Evolutionary conservation across 2,888 invertebrate species (phyloP), one percentile per base, ranked within the genome.

Genomic region (Melinaea menophilus): DNA sequence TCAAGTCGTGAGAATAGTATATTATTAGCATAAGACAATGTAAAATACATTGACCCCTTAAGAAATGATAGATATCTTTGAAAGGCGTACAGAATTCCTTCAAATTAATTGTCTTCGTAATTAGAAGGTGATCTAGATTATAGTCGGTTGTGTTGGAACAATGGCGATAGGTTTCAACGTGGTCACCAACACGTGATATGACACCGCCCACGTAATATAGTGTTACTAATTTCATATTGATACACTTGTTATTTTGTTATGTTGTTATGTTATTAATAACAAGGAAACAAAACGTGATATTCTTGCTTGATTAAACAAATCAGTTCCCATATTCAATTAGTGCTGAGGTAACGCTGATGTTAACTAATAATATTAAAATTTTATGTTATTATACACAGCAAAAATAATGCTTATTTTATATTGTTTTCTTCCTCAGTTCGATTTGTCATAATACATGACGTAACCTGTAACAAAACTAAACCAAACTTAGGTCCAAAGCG

Each of bases 81-180:
- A 72, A 72, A 72, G 68, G 62, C 69, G 70, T 72, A 70, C 75
- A 67, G 71, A 77, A 81, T 80, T 75, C 75, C 71, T 78, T 72
- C 65, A 72, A 64, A 66, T 64, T 64, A 65, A 65, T 67, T 65
- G 64, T 58, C 72, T 66, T 68, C 60, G 64, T 74, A 73, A 74
- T 73, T 73, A 73, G 67, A 74, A 70, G 62, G 68, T 71, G 72
- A 73, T 75, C 79, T 80, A 80, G 76, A 82, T 80, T 78, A 66
- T 71, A 69, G 71, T 72, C 51, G 51, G 22, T 69, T 63, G 65
- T 70, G 62, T 72, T 71, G 77, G 74, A 76, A 83, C 79, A 82
- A 81, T 79, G 74, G 77, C 64, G 70, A 75, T 61, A 73, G 73
- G 70, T 71, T 64, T 55, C 59, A 71, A 69, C 71, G 64, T 68